Evolutionary conservation across 2,888 invertebrate genomes (phyloP).

Genomic region (Chymomyza procnemis): DNA sequence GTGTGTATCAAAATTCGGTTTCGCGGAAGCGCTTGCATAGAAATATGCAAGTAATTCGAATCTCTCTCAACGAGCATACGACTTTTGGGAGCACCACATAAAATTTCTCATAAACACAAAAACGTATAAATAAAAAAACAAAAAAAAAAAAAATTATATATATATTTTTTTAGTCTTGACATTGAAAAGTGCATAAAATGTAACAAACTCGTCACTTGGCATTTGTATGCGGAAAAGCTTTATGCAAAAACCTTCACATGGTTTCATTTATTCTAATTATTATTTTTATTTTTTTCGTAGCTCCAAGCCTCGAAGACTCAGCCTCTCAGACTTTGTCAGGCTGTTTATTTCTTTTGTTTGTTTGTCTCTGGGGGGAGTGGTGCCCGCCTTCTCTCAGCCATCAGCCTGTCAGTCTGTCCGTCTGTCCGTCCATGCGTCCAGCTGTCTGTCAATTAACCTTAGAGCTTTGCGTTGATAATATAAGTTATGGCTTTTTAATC

Average conservation of each 20-base stretch:
- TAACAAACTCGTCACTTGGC: conserved; percentile 10
- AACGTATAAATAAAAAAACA: not conserved
- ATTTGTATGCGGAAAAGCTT: conserved; percentile 60
- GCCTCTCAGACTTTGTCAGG: conserved; percentile 9
- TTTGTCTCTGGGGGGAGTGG: no score
- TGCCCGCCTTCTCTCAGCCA: not conserved
- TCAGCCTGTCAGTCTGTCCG: not conserved
- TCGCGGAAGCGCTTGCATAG: conserved; percentile 17
- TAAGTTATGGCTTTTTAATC: conserved; percentile 76
- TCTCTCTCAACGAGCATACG: not conserved
- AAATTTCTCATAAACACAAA: not conserved
- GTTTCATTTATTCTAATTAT: conserved; percentile 68
- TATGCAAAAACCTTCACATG: conserved; percentile 60
- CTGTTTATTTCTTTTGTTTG: conserved; percentile 38
- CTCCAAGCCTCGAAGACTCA: conserved; percentile 17
- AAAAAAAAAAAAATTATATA: not conserved
- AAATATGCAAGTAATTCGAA: not conserved
- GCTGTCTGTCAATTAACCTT: conserved; percentile 72
- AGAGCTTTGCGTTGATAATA: conserved; percentile 72
- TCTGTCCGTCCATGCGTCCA: not conserved
- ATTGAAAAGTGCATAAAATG: not conserved
- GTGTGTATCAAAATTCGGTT: conserved; percentile 39
- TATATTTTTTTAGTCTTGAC: not conserved
- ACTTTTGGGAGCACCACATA: not conserved
- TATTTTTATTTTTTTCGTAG: conserved; percentile 48